Base-by-base conservation (phyloP, 2,797 vertebrate species). In the Ctenopoma kingsleyae region DNA sequence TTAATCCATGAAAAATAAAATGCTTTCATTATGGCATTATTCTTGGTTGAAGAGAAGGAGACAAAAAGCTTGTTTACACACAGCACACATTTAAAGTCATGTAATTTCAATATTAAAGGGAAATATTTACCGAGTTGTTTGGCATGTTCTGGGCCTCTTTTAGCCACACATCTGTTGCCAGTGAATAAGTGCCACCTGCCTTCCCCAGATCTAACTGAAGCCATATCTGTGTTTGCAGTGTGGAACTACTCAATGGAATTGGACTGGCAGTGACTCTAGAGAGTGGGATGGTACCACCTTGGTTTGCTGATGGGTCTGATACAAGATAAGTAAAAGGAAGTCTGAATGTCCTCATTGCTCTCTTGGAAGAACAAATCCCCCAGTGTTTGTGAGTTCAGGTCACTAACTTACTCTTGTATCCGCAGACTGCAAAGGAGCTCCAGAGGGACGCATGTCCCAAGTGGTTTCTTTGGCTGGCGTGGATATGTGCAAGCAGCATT, bases 91-190 rank as follows among this genome's bases (percentile, higher is more conserved):
- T 52, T 62, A 15, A 47, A 32, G 12, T 53, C 17, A 9, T 67
- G 5, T n/a, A 0, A 52, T 79, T 61, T 65, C 10, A 9, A 19
- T 63, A 50, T 59, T 40, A 51, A 71, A 64, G 60, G 27, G 17
- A 65, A 54, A 68, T 74, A 68, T 79, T 71, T 68, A 50, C 62
- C 19, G 30, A 60, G 54, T 55, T 53, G 30, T 62, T 64, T 5
- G 41, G 50, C 35, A 53, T 20, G 2, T 36, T 20, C n/a, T n/a
- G 15, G 16, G 41, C 53, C 36, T 54, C 53, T 23, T 62, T 62
- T n/a, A 68, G 55, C 64, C 53, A 43, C 47, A 66, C 54, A 63
- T 68, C 43, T 58, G 36, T 44, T 68, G 71, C 56, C 56, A 72
- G 27, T 8, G 27, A 68, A 38, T 67, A 44, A 61, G 38, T 44